Conservation (phyloP, 1,140 invertebrate species). For the Periplaneta americana region DNA sequence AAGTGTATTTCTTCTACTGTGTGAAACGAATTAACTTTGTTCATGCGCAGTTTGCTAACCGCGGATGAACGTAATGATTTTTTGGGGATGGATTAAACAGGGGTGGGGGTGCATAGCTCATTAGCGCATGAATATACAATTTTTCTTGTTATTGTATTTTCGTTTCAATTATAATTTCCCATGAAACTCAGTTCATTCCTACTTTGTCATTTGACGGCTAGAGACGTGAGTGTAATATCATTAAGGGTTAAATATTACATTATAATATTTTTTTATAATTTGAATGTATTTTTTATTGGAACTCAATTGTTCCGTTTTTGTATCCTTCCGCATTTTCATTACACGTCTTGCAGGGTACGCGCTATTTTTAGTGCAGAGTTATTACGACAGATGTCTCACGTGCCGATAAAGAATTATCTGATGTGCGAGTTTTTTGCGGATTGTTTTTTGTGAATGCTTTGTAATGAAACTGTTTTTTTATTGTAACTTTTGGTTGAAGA, state of each 20-base stretch:
- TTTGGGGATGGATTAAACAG: slow-evolving; percentile 34
- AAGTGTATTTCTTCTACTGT: slow-evolving; percentile 45
- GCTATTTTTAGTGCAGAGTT: slow-evolving; percentile 17
- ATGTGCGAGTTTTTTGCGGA: slow-evolving; percentile 3
- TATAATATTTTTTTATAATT: slow-evolving; percentile 1
- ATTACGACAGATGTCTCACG: slow-evolving; percentile 17
- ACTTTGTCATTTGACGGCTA: neutral
- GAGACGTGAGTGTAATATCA: neutral
- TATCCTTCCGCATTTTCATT: slow-evolving; percentile 19
- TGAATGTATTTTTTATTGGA: slow-evolving; percentile 8
- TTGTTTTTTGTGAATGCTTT: neutral
- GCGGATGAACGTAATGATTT: slow-evolving; percentile 49
- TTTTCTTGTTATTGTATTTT: slow-evolving; percentile 18
- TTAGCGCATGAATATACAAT: slow-evolving; percentile 21
- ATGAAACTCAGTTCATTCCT: neutral
- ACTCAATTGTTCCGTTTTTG: slow-evolving; percentile 11
- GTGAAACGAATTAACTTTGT: slow-evolving; percentile 47
- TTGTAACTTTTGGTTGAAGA: neutral
- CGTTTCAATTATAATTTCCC: slow-evolving; percentile 9
- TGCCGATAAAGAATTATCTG: slow-evolving; percentile 15
- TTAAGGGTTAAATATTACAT: neutral
- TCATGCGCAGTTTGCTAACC: slow-evolving; percentile 42
- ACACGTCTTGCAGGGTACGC: slow-evolving; percentile 13
- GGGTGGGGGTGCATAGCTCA: slow-evolving; percentile 30
- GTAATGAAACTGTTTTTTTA: neutral